Evolutionary conservation across 1,140 invertebrate species (phyloP).

Genomic region (Parasteatoda tepidariorum): DNA sequence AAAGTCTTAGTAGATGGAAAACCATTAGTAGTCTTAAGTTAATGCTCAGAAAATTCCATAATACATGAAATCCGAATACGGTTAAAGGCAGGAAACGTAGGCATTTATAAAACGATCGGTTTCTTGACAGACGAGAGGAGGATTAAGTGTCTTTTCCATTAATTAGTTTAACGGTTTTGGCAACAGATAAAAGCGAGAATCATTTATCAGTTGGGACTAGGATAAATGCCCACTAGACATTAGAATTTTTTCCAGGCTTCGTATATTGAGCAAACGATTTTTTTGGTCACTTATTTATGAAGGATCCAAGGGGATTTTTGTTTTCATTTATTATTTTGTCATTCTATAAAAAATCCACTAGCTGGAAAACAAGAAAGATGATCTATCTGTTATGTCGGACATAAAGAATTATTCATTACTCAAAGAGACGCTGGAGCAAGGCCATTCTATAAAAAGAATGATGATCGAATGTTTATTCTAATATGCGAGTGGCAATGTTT

Average conservation of each 20-base stretch:
- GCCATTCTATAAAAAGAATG: too few relatives aligned
- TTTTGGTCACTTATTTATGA: neutral
- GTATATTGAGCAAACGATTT: neutral
- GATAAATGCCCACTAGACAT: neutral
- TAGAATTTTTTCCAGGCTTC: neutral
- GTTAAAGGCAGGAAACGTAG: conserved; percentile 18
- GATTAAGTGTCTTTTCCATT: conserved; percentile 23
- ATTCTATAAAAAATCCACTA: too few relatives aligned
- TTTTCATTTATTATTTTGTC: neutral
- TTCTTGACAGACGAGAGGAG: conserved; percentile 19
- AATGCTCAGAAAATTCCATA: conserved; percentile 15
- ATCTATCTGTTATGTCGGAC: too few relatives aligned
- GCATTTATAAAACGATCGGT: conserved; percentile 30
- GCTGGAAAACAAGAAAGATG: too few relatives aligned
- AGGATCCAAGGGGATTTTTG: neutral
- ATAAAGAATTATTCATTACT: too few relatives aligned
- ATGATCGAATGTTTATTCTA: too few relatives aligned
- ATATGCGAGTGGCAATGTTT: too few relatives aligned
- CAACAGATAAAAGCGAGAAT: conserved; percentile 33
- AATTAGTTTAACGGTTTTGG: conserved; percentile 46
- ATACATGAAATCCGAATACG: conserved; percentile 30
- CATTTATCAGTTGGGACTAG: conserved; percentile 23
- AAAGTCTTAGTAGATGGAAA: too few relatives aligned
- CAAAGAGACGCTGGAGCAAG: too few relatives aligned
- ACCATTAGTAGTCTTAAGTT: neutral